phyloP scores from a whole-genome alignment of 1,140 invertebrate species.

The Drosophila willistoni region DNA sequence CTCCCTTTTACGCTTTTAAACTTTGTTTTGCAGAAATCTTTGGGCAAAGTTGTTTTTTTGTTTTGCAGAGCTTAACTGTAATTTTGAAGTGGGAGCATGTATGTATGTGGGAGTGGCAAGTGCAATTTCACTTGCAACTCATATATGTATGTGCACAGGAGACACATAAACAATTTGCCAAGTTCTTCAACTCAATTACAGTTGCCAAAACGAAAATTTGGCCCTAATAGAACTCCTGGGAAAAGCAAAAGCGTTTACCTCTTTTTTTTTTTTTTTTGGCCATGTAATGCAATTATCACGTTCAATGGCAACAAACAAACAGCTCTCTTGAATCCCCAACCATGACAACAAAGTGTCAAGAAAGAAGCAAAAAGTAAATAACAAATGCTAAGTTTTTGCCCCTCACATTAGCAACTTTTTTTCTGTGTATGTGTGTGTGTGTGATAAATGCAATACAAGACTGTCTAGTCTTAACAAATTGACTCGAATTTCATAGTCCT shows the following conservation, averaged over 20 bases:
- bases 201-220: constrained; percentile 12
- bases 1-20: not conserved
- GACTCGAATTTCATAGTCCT: constrained; percentile 38
- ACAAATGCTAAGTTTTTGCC: constrained; percentile 35
- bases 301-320: constrained; percentile 53
- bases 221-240: constrained; percentile 43
- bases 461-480: constrained; percentile 23
- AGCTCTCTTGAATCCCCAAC: constrained; percentile 26
- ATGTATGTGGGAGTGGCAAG: constrained; percentile 11
- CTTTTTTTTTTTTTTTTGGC: constrained; percentile 1
- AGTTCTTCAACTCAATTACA: constrained; percentile 73
- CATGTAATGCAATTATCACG: constrained; percentile 61
- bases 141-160: not conserved
- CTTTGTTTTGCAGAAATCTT: constrained; percentile 8
- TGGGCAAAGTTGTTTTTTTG: constrained; percentile 15
- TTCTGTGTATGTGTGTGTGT: no score
- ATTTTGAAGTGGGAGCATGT: not conserved
- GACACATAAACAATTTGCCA: constrained; percentile 50
- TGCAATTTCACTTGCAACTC: constrained; percentile 52
- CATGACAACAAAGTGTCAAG: constrained; percentile 33
- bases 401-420: no score
- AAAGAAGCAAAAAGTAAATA: constrained; percentile 34
- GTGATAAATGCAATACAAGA: no score
- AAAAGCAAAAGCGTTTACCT: not conserved
- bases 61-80: no score